Evolutionary conservation across 2,797 vertebrate species (phyloP).

Genomic region (Antennarius maculatus): DNA sequence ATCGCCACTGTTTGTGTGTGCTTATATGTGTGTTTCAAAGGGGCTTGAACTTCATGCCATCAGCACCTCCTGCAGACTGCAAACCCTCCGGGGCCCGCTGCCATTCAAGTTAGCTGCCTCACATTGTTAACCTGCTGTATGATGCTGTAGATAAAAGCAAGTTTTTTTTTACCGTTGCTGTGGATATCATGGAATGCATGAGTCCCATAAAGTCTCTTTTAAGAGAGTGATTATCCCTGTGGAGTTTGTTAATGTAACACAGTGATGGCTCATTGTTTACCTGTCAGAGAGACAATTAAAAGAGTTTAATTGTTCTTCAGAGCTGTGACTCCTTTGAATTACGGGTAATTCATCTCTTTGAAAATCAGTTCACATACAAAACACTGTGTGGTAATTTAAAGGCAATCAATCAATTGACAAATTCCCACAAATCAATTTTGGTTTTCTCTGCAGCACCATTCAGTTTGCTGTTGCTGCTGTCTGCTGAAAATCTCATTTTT

Average conservation of each 20-base stretch:
- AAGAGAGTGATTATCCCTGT: constrained; percentile 9
- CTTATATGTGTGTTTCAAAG: constrained; percentile 24
- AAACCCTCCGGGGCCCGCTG: constrained; percentile 39
- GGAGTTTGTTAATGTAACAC: constrained; percentile 3
- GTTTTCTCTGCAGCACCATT: background rate
- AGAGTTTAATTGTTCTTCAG: constrained; percentile 17
- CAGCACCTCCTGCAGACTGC: constrained; percentile 57
- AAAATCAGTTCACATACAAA: constrained; percentile 18
- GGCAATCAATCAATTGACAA: constrained; percentile 36
- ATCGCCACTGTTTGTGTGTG: constrained; percentile 40
- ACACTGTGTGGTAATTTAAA: constrained; percentile 2
- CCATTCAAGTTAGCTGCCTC: constrained; percentile 31
- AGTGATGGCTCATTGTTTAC: constrained; percentile 3
- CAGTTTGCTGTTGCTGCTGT: background rate
- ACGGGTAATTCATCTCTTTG: constrained; percentile 2
- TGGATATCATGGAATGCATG: constrained; percentile 15
- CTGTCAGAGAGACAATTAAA: constrained; percentile 7
- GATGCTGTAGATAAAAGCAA: constrained; percentile 35
- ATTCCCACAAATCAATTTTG: constrained; percentile 13
- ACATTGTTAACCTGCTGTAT: constrained; percentile 43
- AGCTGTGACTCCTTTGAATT: constrained; percentile 16
- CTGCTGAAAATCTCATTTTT: constrained; percentile 22
- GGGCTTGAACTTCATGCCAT: constrained; percentile 44
- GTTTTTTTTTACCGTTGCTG: constrained; percentile 24
- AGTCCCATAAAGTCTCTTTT: background rate